Percentiles rank a stretch among this genome's conserved stretches.
Conservation (phyloP, 2,888 invertebrate genomes). For the Acanthosepion pharaonis region DNA sequence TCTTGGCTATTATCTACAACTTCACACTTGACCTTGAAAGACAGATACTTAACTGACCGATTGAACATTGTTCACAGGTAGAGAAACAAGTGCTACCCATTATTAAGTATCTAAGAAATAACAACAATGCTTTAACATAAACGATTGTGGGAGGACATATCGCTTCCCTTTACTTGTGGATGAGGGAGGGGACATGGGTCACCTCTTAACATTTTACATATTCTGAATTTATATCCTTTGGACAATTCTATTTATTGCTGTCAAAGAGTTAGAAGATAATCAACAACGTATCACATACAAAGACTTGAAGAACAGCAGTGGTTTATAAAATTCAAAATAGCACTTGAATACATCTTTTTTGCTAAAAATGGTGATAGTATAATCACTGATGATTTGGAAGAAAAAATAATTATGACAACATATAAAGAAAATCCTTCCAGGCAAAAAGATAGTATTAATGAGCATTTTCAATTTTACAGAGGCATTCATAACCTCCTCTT, state of each 20-base stretch:
- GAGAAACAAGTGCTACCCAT: neutral
- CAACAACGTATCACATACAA: conserved; percentile 2
- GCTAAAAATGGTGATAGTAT: no score
- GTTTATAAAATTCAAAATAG: neutral
- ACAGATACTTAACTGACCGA: neutral
- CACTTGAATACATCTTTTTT: no score
- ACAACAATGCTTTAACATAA: neutral
- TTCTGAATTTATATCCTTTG: neutral
- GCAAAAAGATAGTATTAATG: no score
- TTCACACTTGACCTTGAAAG: neutral
- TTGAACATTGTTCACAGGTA: neutral
- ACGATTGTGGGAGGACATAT: neutral
- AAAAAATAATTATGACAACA: no score
- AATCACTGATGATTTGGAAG: no score
- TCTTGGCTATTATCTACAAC: neutral
- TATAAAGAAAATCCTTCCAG: no score
- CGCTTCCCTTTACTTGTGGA: neutral
- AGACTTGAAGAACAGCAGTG: conserved; percentile 16
- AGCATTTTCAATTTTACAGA: no score
- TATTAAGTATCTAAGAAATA: conserved; percentile 3
- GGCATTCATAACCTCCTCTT: no score
- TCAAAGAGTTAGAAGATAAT: neutral
- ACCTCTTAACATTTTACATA: neutral
- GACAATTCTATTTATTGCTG: neutral
- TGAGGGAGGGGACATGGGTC: neutral